A percentile compares a stretch with the other conserved stretches of the same genome.
Evolutionary conservation across 2,797 vertebrate genomes (phyloP).

Genomic region (Helarctos malayanus): DNA sequence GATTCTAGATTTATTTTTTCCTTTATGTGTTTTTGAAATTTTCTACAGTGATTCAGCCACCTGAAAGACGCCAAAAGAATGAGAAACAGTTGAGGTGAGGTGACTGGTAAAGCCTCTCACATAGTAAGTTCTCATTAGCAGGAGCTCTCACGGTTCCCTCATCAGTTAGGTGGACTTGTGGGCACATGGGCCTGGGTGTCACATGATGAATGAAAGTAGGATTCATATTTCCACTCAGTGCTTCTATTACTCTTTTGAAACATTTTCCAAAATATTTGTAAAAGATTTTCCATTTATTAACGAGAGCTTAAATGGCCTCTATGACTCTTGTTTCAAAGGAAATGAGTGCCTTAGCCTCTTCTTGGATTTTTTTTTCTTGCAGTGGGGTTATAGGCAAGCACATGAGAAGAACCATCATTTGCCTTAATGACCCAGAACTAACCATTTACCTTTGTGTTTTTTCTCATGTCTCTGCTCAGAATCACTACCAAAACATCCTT

Average conservation of each 20-base stretch:
- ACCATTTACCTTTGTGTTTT: not conserved
- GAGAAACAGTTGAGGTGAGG: not conserved
- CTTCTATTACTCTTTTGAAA: not conserved
- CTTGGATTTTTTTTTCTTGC: not conserved
- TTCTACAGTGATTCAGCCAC: not conserved
- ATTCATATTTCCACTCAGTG: not conserved
- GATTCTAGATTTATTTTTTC: not conserved
- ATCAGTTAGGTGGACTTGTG: not conserved
- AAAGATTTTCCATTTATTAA: not conserved
- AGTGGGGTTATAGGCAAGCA: not conserved
- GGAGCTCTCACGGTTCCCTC: not conserved
- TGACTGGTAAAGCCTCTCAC: not conserved
- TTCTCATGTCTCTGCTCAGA: not conserved
- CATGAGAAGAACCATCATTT: slow-evolving; percentile 10
- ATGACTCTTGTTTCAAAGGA: slow-evolving; percentile 2
- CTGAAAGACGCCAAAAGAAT: not conserved
- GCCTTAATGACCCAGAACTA: not conserved
- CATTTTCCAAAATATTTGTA: slow-evolving; percentile 27
- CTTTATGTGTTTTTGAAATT: not conserved
- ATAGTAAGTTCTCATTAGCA: not conserved
- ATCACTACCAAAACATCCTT: not conserved
- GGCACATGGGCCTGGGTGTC: not conserved
- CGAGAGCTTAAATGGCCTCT: not conserved
- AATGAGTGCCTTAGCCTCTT: not conserved
- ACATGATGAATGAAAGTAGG: not conserved